These are phyloP conservation scores for Amphipoea lucens DNA, from an alignment of 2,888 invertebrate species.

Conservation along the genomic window DNA sequence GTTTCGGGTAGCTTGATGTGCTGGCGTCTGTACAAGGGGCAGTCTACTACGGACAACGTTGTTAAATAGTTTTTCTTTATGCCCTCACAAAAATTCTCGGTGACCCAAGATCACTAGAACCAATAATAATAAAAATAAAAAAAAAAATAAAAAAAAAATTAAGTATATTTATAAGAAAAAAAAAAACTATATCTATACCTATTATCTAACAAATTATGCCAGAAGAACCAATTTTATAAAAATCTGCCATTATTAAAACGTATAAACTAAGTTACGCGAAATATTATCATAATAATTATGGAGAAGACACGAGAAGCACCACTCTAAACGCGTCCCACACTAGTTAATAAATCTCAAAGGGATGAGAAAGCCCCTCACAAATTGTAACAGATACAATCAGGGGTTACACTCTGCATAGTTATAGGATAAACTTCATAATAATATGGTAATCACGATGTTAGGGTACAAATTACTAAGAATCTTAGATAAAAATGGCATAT, in stretches of 20 bases:
- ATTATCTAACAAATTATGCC: neutral
- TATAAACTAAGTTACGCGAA: neutral
- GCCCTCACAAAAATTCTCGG: neutral
- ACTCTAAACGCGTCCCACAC: neutral
- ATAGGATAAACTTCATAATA: constrained; percentile 14
- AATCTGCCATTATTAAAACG: neutral
- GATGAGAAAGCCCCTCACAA: constrained; percentile 43
- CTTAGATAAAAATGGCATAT: constrained; percentile 7
- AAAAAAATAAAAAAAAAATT: too few species aligned
- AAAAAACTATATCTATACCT: neutral
- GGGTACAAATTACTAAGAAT: constrained; percentile 13
- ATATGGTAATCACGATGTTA: constrained; percentile 47
- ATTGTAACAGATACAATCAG: constrained; percentile 46
- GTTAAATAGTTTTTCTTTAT: neutral
- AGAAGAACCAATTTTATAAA: neutral
- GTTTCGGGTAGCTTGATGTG: too few species aligned
- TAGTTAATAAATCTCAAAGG: constrained; percentile 43
- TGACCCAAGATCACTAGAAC: neutral
- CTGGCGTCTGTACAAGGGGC: too few species aligned
- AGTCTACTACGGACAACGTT: neutral
- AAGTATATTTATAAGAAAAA: neutral
- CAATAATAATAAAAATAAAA: neutral
- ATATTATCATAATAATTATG: neutral
- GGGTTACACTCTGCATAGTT: constrained; percentile 5
- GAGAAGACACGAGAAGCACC: neutral